phyloP scores from a whole-genome alignment of 2,888 invertebrate genomes.

The Ernsta delagoae region DNA sequence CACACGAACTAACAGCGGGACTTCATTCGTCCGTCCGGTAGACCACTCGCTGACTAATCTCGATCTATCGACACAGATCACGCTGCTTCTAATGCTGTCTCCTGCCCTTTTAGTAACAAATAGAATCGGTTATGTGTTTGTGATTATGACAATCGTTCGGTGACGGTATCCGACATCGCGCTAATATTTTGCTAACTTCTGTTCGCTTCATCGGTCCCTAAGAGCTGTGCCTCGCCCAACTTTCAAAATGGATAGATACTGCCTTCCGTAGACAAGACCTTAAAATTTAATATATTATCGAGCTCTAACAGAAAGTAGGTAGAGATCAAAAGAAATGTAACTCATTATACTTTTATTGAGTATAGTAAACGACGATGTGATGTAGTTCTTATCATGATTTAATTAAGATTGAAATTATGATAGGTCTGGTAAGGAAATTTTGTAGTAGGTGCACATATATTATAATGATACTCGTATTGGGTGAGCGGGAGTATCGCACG shows the following conservation, averaged over 20 bases:
- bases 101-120: conserved; percentile 44
- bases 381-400: too few relatives aligned
- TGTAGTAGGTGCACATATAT: not conserved
- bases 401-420: too few relatives aligned
- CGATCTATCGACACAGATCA: conserved; percentile 57
- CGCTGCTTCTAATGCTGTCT: conserved; percentile 48
- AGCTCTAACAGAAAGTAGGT: not conserved
- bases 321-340: not conserved
- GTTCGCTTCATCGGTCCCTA: conserved; percentile 17
- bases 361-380: not conserved
- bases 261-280: not conserved
- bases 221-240: not conserved
- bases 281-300: not conserved
- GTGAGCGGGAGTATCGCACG: conserved; percentile 25
- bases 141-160: conserved; percentile 39
- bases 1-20: conserved; percentile 46
- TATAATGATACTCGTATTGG: not conserved
- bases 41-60: conserved; percentile 46
- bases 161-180: conserved; percentile 34
- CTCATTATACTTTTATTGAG: not conserved
- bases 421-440: too few relatives aligned
- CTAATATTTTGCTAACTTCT: conserved; percentile 6
- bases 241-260: not conserved
- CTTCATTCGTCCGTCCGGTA: conserved; percentile 38
- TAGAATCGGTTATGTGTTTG: conserved; percentile 21